Evolutionary conservation across 2,797 vertebrate genomes (phyloP).

Genomic region (Tenualosa ilisha): DNA sequence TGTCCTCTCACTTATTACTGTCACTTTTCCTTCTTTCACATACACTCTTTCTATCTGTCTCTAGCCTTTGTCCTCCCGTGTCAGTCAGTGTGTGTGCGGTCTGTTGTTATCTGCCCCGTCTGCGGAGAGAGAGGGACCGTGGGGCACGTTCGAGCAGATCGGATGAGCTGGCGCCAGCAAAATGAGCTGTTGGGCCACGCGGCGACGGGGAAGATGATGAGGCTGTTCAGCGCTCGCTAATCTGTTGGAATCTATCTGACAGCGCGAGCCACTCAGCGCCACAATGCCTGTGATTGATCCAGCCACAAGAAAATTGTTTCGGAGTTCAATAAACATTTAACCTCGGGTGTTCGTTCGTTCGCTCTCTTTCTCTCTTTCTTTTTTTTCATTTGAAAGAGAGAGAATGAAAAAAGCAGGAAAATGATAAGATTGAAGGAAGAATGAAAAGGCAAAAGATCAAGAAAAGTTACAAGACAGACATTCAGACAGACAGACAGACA

Average conservation of each 20-base stretch:
- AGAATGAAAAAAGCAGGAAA: conserved; percentile 33
- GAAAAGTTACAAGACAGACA: background rate
- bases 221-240: conserved; percentile 11
- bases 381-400: background rate
- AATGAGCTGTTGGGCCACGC: conserved; percentile 32
- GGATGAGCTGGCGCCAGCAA: conserved; percentile 12
- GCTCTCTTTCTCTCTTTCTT: background rate
- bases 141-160: background rate
- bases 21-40: background rate
- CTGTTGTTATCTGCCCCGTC: no score
- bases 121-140: background rate
- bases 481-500: background rate
- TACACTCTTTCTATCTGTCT: no score
- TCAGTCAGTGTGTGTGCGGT: no score
- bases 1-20: background rate
- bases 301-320: conserved; percentile 61
- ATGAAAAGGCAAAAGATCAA: conserved; percentile 10
- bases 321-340: conserved; percentile 68
- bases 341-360: conserved; percentile 53
- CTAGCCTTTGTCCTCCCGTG: no score
- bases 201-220: conserved; percentile 4
- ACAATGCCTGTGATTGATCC: conserved; percentile 57
- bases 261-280: conserved; percentile 49
- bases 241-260: conserved; percentile 56
- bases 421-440: conserved; percentile 20